Evolutionary conservation across 64 coral and sea anemone genomes (phyloP), one percentile per base, ranked within the genome.

Genomic region (Pocillopora verrucosa): DNA sequence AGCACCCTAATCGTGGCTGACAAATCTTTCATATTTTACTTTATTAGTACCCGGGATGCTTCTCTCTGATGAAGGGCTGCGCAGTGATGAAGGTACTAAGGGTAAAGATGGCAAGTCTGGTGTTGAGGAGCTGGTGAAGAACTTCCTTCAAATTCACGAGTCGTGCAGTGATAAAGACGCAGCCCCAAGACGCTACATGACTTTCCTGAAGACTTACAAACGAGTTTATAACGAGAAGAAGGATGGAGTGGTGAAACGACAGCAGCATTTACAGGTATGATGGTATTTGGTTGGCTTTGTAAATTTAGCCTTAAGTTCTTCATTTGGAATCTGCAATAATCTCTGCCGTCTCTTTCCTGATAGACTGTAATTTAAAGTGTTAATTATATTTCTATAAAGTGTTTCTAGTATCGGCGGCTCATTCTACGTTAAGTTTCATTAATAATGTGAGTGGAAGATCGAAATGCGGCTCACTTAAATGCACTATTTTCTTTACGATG

Each of bases 111-210:
- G 64, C 24, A 95, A 93, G 35, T 89, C 83, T 30, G 76, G 73
- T 25, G 91, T 77, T 75, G 92, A 93, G 25, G 91, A 90, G 56
- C 87, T 99, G 73, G 94, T 82, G 15, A 99, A 95, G 61, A 93
- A 88, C 58, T 99, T 99, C 74, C 88, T 99, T 34, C 74, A 91
- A 58, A 95, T 99, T 58, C 97, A 99, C 35, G 97, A 99, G 85
- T 91, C 91, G 24, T 93, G 93, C 80, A 63, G 51, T 16, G 73
- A 89, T 22, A 92, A 88, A 58, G 94, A 79, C 34, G 97, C 94
- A 13, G 94, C 97, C n/a, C 97, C 97, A 36, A 88, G 97, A 62
- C 91, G 94, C n/a, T 99, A 95, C 65, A 99, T 99, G 88, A 99
- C 97, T 30, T 99, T 95, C 74, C 67, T 99, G 51, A 95, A 99